phyloP scores from a whole-genome alignment of 2,888 invertebrate genomes.

The Tachina grossa region DNA sequence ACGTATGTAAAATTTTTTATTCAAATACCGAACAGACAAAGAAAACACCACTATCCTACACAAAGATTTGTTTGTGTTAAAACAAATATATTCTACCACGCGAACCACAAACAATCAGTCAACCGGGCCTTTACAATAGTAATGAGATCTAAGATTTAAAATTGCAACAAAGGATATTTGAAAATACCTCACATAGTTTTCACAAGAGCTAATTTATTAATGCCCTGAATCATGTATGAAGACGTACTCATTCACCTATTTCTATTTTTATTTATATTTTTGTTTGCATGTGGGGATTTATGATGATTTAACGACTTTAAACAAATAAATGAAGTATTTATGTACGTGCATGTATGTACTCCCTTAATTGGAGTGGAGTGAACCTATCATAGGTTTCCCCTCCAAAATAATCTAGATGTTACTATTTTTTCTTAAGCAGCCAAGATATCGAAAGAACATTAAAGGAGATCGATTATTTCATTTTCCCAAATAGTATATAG shows the following conservation, averaged over 20 bases:
- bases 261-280: not conserved
- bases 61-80: slow-evolving; percentile 4
- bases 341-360: no score
- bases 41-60: not conserved
- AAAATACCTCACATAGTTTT: slow-evolving; percentile 37
- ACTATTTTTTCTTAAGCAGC: no score
- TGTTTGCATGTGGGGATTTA: no score
- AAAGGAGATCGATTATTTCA: no score
- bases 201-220: slow-evolving; percentile 77
- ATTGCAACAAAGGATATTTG: slow-evolving; percentile 51
- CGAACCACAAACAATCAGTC: slow-evolving; percentile 71
- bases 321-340: no score
- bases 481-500: no score
- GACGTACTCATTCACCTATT: not conserved
- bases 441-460: no score
- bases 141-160: slow-evolving; percentile 77
- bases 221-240: slow-evolving; percentile 77
- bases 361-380: no score
- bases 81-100: slow-evolving; percentile 48
- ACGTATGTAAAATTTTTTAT: not conserved
- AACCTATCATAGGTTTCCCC: no score
- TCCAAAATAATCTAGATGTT: no score
- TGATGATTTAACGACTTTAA: no score
- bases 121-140: slow-evolving; percentile 74
- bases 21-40: not conserved